phyloP scores from a whole-genome alignment of 1,140 invertebrate genomes.

The Meloidogyne floridensis region DNA sequence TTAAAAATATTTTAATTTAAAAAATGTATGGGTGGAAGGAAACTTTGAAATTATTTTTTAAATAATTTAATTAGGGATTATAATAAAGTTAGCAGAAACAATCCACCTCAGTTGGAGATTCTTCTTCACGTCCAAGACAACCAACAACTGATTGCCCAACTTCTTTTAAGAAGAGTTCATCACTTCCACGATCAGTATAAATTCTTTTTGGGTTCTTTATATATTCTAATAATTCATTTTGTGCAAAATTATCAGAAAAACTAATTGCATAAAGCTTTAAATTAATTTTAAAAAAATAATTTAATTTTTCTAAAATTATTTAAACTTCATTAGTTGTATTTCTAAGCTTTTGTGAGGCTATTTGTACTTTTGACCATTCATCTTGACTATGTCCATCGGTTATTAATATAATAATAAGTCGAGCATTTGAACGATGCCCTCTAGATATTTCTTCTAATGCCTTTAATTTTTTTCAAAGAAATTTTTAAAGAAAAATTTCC shows the following conservation, averaged over 20 bases:
- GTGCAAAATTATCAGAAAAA: conserved; percentile 45
- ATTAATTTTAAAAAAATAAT: conserved; percentile 19
- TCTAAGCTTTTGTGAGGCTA: conserved; percentile 39
- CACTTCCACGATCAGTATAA: conserved; percentile 44
- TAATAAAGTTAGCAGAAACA: no score
- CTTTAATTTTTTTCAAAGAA: neutral
- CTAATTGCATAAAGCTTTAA: conserved; percentile 51
- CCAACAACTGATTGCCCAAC: conserved; percentile 34
- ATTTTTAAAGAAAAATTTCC: neutral
- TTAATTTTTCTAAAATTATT: conserved; percentile 12
- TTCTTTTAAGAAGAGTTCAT: conserved; percentile 45
- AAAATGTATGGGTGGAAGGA: neutral
- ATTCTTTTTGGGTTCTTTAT: conserved; percentile 39
- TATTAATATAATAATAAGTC: conserved; percentile 51
- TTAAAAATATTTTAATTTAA: neutral
- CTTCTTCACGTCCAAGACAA: conserved; percentile 6
- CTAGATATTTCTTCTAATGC: conserved; percentile 39
- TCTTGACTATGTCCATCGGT: conserved; percentile 57
- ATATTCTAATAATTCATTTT: conserved; percentile 53
- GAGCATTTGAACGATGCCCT: conserved; percentile 16
- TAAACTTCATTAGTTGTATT: conserved; percentile 38
- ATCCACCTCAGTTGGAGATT: neutral
- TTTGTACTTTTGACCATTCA: conserved; percentile 50
- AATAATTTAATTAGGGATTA: no score
- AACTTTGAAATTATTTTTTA: no score